A percentile compares a stretch with the other conserved stretches of the same genome.
These are phyloP conservation scores for Tachyglossus aculeatus DNA, from an alignment of 2,797 vertebrate genomes.

Conservation along the genomic window DNA sequence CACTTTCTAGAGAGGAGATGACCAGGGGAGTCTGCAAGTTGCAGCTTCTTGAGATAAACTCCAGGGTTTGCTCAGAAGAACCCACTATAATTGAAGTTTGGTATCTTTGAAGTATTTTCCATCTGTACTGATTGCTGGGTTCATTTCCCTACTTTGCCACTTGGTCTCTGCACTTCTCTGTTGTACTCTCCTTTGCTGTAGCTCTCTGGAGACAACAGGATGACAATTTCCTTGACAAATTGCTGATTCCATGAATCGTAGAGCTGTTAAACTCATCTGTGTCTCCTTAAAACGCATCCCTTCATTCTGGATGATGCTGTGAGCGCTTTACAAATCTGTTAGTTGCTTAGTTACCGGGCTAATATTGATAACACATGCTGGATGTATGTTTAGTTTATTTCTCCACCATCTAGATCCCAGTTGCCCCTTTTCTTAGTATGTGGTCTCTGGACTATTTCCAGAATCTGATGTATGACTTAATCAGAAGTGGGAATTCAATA, in stretches of 20 bases:
- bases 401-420: not conserved
- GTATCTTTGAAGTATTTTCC: not conserved
- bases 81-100: not conserved
- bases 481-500: too few relatives aligned
- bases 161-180: not conserved
- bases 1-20: not conserved
- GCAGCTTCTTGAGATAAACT: not conserved
- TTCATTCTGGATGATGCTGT: slow-evolving; percentile 29
- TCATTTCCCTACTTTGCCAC: not conserved
- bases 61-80: not conserved
- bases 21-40: too few relatives aligned
- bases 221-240: not conserved
- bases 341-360: slow-evolving; percentile 72
- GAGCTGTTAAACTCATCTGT: slow-evolving; percentile 31
- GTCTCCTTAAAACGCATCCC: slow-evolving; percentile 44
- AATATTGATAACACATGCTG: slow-evolving; percentile 53
- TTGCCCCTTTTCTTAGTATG: not conserved
- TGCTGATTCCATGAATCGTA: slow-evolving; percentile 42
- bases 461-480: too few relatives aligned
- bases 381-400: slow-evolving; percentile 18
- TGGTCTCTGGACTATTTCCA: too few relatives aligned
- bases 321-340: slow-evolving; percentile 57
- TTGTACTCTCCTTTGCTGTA: not conserved
- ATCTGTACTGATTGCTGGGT: not conserved
- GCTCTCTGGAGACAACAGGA: not conserved